Conservation (phyloP, 2,888 invertebrate genomes). For the Melanotus villosus region DNA sequence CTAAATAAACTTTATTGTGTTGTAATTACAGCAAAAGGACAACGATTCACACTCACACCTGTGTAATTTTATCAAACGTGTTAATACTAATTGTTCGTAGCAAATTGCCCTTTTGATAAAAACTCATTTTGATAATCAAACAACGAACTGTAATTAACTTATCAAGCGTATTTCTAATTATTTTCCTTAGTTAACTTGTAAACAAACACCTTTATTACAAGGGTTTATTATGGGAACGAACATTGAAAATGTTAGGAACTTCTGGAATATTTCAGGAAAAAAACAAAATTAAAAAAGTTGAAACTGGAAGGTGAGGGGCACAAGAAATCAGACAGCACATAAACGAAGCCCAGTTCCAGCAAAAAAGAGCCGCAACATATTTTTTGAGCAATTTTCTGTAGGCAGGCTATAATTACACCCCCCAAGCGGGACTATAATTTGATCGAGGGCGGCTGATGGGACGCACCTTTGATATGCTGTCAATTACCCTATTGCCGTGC, state of each 20-base stretch:
- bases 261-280: slow-evolving; percentile 6
- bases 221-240: no score
- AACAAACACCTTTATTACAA: no score
- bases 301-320: slow-evolving; percentile 27
- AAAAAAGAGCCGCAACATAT: slow-evolving; percentile 59
- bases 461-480: slow-evolving; percentile 66
- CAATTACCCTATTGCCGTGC: slow-evolving; percentile 60
- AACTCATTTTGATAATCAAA: no score
- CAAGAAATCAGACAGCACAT: slow-evolving; percentile 38
- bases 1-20: no score
- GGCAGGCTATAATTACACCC: slow-evolving; percentile 67
- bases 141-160: no score
- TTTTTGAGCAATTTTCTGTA: slow-evolving; percentile 66
- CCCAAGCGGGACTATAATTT: slow-evolving; percentile 66
- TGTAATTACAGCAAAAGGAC: no score
- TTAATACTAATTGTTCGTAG: no score
- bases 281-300: slow-evolving; percentile 27
- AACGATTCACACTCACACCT: no score
- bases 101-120: no score
- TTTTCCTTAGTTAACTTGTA: no score
- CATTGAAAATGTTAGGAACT: slow-evolving; percentile 10
- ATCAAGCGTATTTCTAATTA: no score
- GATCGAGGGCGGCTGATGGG: slow-evolving; percentile 63
- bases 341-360: slow-evolving; percentile 39
- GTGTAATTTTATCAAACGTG: no score